Conservation (phyloP, 23 tunicate species). For the Botrylloides violaceus region DNA sequence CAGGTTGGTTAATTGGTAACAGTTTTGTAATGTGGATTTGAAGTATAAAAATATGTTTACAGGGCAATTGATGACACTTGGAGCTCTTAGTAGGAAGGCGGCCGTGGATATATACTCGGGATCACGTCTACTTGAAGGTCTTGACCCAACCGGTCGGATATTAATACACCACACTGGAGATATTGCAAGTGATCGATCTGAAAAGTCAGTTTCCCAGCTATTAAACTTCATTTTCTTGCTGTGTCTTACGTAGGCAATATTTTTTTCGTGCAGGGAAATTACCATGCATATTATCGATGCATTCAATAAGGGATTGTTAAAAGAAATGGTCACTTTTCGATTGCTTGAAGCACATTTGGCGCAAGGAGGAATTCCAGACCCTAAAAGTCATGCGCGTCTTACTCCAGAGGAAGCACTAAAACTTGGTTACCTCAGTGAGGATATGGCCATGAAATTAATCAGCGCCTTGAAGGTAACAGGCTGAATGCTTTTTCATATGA, state of each 20-base stretch:
- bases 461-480: slow-evolving; percentile 5
- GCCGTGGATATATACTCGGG: slow-evolving; percentile 9
- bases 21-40: background rate
- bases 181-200: background rate
- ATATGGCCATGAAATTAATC: slow-evolving; percentile 16
- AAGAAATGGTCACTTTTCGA: slow-evolving; percentile 12
- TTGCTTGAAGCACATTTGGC: slow-evolving; percentile 24
- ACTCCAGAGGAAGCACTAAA: slow-evolving; percentile 15
- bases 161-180: slow-evolving; percentile 13
- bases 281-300: slow-evolving; percentile 20
- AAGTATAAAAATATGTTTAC: background rate
- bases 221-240: too few relatives aligned
- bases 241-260: too few relatives aligned
- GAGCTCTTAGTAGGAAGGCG: slow-evolving; percentile 9
- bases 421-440: slow-evolving; percentile 11
- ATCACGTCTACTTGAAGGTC: slow-evolving; percentile 19
- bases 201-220: too few relatives aligned
- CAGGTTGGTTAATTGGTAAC: background rate
- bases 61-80: slow-evolving; percentile 15
- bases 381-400: background rate
- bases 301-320: slow-evolving; percentile 1
- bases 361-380: slow-evolving; percentile 27
- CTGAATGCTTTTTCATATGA: background rate
- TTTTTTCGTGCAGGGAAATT: background rate
- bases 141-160: slow-evolving; percentile 15